phyloP scores from a whole-genome alignment of 2,797 vertebrate species.

The Synaphobranchus kaupii region DNA sequence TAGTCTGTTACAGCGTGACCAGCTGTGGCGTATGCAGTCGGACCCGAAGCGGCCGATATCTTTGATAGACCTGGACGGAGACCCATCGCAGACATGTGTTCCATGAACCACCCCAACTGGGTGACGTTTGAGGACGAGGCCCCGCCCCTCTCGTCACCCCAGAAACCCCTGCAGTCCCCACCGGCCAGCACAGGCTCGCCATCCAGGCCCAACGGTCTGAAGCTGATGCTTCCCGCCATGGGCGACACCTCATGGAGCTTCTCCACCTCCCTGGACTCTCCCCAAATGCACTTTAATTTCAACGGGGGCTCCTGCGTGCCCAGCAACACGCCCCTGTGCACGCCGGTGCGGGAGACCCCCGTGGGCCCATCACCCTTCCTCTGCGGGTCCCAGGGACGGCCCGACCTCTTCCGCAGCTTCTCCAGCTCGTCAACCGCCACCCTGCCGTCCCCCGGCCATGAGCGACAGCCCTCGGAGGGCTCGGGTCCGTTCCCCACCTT shows the following conservation, averaged over 20 bases:
- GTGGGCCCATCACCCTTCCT: constrained; percentile 68
- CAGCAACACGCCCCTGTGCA: constrained; percentile 87
- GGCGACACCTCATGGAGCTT: constrained; percentile 77
- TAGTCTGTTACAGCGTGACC: constrained; percentile 2
- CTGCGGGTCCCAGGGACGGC: constrained; percentile 68
- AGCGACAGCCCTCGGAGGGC: constrained; percentile 54
- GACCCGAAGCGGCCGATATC: background rate
- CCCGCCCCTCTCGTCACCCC: constrained; percentile 74
- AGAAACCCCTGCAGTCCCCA: constrained; percentile 67
- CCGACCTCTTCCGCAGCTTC: constrained; percentile 56
- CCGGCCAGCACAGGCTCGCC: constrained; percentile 67
- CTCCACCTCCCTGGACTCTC: constrained; percentile 79
- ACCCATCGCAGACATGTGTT: constrained; percentile 79
- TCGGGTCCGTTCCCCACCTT: constrained; percentile 70
- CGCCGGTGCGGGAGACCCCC: constrained; percentile 81
- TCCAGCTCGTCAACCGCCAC: constrained; percentile 60
- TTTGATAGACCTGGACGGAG: constrained; percentile 16
- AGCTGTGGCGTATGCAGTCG: background rate
- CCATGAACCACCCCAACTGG: constrained; percentile 91
- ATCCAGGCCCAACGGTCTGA: constrained; percentile 86
- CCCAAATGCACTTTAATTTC: constrained; percentile 74
- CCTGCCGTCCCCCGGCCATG: constrained; percentile 53
- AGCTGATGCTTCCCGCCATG: constrained; percentile 78
- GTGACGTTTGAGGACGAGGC: constrained; percentile 97
- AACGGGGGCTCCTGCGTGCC: constrained; percentile 83